Base-by-base conservation (phyloP, 2,113 vertebrate genomes). In the Xiphorhynchus elegans region DNA sequence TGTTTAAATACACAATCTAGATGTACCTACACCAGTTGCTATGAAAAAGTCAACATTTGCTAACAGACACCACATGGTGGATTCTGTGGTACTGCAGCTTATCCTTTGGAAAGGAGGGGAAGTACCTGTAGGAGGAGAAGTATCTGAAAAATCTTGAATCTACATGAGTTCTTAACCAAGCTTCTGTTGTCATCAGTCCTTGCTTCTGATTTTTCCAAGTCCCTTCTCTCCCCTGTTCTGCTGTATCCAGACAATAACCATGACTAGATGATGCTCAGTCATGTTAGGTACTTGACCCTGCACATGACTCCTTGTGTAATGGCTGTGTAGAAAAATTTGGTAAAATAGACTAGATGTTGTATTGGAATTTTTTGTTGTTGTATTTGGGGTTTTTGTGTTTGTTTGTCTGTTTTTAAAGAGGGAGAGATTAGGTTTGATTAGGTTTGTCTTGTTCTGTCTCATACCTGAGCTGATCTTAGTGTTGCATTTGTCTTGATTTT, bases 1-100 rank as follows among this genome's bases (percentile, higher is more conserved):
- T 96, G 92, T 95, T 96, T 96, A 94, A 97, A 93, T 91, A 97
- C 87, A 97, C 92, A 96, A 66, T 94, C 91, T 95, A 93, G 86
- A 87, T 89, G 89, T 93, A 96, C 89, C 94, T 95, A 94, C 87
- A 91, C 81, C 86, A 93, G 89, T 91, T 46, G 6, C 95, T 90
- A 95, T 90, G 93, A 92, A 95, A 96, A 96, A 96, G 83, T 95
- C 89, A 96, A 96, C 89, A 96, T 95, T 91, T 95, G 93, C 90
- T 96, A 96, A 94, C 91, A 96, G 96, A 81, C 96, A 97, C 89
- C 93, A 90, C 95, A 94, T 85, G 82, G 94, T 96, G 89, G 92
- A 89, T 85, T 95, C 76, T 93, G 69, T 93, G 94, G 90, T 96
- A 96, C 52, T 95, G 92, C 94, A 94, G 63, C 64, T 95, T 78